Evolutionary conservation across 2,797 vertebrate species (phyloP).

Genomic region (Sorex maritimensis): DNA sequence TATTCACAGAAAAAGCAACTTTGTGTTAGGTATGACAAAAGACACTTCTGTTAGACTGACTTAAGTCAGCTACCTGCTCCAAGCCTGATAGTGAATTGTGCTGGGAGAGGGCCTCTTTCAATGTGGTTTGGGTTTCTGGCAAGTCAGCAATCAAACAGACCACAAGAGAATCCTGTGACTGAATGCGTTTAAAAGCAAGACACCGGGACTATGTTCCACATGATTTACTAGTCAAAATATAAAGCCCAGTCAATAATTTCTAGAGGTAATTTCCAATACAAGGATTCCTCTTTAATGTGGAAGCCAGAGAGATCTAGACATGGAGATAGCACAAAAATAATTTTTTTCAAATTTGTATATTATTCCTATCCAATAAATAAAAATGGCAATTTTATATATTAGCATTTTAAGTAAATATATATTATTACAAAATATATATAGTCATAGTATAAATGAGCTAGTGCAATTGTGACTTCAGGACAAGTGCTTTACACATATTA

Average conservation of each 20-base stretch:
- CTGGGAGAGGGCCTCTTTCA: background rate
- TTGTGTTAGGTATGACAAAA: background rate
- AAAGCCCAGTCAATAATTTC: slow-evolving; percentile 4
- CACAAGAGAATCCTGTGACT: slow-evolving; percentile 11
- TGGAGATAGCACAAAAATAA: slow-evolving; percentile 9
- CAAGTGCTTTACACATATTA: background rate
- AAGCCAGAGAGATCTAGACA: slow-evolving; percentile 45
- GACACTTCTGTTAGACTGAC: background rate
- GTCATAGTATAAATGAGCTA: background rate
- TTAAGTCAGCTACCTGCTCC: background rate
- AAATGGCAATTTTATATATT: background rate
- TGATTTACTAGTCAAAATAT: background rate
- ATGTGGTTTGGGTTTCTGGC: background rate
- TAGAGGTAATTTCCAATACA: slow-evolving; percentile 18
- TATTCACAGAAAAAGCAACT: background rate
- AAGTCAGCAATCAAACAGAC: slow-evolving; percentile 36
- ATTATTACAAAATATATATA: background rate
- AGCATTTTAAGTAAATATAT: background rate
- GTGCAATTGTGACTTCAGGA: background rate
- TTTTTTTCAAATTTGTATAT: background rate
- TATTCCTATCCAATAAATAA: slow-evolving; percentile 32
- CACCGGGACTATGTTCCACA: slow-evolving; percentile 20
- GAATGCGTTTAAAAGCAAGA: slow-evolving; percentile 54
- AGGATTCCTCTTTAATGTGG: slow-evolving; percentile 16
- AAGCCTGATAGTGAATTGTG: background rate